phyloP scores from a whole-genome alignment of 1,140 invertebrate species.

The Diabrotica virgifera region DNA sequence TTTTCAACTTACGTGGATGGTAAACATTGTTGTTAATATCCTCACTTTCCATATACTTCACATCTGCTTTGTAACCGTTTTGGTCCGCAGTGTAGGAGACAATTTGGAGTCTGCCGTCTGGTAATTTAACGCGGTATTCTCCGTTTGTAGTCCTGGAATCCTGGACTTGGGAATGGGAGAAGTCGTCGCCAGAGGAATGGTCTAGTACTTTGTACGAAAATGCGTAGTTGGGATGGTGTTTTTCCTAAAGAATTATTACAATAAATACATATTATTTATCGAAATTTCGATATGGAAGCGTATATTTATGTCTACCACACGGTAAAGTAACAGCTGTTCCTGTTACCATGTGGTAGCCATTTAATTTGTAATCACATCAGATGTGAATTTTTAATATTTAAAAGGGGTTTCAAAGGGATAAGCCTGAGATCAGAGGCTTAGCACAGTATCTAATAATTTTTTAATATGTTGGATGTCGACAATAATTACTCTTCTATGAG shows the following conservation, averaged over 20 bases:
- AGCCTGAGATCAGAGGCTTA: neutral
- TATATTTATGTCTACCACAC: too few species aligned
- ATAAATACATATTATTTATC: neutral
- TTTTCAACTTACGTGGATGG: too few species aligned
- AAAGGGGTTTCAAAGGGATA: neutral
- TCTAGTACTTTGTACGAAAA: conserved; percentile 85
- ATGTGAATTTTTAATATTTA: too few species aligned
- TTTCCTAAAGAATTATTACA: neutral
- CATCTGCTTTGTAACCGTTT: conserved; percentile 70
- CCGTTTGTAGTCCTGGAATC: conserved; percentile 72
- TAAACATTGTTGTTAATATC: conserved; percentile 43
- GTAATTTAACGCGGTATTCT: conserved; percentile 71
- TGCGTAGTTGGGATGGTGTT: conserved; percentile 57
- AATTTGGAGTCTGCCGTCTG: conserved; percentile 70
- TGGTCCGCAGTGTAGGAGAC: conserved; percentile 77
- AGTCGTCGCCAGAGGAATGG: conserved; percentile 73
- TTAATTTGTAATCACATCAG: too few species aligned
- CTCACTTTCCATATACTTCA: conserved; percentile 59
- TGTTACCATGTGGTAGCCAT: too few species aligned
- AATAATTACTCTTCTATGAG: too few species aligned
- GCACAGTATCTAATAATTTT: neutral
- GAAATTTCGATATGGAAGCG: too few species aligned
- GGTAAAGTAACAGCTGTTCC: too few species aligned
- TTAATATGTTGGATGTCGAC: neutral
- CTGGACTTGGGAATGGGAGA: conserved; percentile 74